phyloP scores from a whole-genome alignment of 2,888 invertebrate genomes.

The Ennomos quercinarius region DNA sequence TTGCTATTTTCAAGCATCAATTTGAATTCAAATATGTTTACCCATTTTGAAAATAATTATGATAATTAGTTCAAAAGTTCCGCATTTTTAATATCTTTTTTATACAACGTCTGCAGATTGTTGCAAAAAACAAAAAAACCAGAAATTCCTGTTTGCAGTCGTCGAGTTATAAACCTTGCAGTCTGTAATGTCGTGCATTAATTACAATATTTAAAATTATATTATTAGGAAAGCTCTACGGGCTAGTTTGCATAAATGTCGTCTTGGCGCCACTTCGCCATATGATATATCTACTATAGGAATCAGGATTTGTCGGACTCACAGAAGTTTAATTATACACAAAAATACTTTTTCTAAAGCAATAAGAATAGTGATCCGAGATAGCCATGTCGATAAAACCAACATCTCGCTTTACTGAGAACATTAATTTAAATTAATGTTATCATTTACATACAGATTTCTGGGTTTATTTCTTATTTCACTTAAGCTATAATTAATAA shows the following conservation, averaged over 20 bases:
- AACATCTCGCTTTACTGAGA: too few relatives aligned
- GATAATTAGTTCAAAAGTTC: slow-evolving; percentile 7
- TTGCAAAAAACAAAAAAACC: neutral
- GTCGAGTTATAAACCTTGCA: slow-evolving; percentile 10
- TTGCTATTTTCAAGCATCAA: slow-evolving; percentile 8
- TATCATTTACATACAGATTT: too few relatives aligned
- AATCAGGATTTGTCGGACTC: too few relatives aligned
- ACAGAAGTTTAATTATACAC: too few relatives aligned
- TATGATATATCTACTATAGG: too few relatives aligned
- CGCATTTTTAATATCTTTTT: slow-evolving; percentile 2
- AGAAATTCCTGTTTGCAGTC: slow-evolving; percentile 4
- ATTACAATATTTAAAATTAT: slow-evolving; percentile 15
- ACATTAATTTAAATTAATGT: too few relatives aligned
- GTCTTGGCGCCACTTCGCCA: slow-evolving; percentile 12
- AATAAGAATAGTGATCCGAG: too few relatives aligned
- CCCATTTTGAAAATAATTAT: neutral
- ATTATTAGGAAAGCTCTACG: slow-evolving; percentile 4
- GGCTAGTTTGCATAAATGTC: slow-evolving; percentile 8
- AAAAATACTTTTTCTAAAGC: too few relatives aligned
- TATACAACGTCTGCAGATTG: neutral
- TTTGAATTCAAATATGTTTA: neutral
- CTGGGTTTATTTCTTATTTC: too few relatives aligned
- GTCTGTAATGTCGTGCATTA: slow-evolving; percentile 4
- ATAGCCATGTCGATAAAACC: too few relatives aligned
- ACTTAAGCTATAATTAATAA: neutral